Evolutionary conservation across 2,113 vertebrate genomes (phyloP).

Genomic region (Bolborhynchus lineola): DNA sequence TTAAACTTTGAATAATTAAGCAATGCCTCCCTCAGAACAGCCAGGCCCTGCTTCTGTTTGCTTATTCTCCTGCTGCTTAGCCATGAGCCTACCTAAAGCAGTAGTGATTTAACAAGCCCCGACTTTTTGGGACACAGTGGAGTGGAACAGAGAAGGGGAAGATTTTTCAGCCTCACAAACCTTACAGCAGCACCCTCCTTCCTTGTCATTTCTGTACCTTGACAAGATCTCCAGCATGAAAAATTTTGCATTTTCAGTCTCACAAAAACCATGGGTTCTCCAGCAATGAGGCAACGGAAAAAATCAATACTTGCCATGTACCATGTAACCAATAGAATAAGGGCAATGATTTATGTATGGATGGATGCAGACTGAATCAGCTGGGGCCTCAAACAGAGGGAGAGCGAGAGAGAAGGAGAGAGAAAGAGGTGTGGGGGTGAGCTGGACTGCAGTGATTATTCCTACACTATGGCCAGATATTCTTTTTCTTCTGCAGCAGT

Average conservation of each 20-base stretch:
- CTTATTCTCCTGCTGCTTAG: slow-evolving; percentile 12
- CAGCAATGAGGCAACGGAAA: slow-evolving; percentile 85
- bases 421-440: slow-evolving; percentile 67
- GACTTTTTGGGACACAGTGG: slow-evolving; percentile 18
- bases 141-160: neutral
- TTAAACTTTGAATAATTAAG: slow-evolving; percentile 53
- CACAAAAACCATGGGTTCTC: slow-evolving; percentile 87
- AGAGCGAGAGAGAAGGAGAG: slow-evolving; percentile 72
- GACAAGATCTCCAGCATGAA: slow-evolving; percentile 55
- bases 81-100: slow-evolving; percentile 13
- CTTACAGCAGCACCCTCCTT: slow-evolving; percentile 1
- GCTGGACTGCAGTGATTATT: slow-evolving; percentile 79
- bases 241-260: slow-evolving; percentile 72
- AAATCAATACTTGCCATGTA: slow-evolving; percentile 99
- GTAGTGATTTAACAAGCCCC: slow-evolving; percentile 19
- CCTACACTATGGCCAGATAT: slow-evolving; percentile 71
- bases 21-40: neutral
- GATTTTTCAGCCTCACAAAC: slow-evolving; percentile 11
- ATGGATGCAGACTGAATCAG: slow-evolving; percentile 90
- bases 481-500: slow-evolving; percentile 71
- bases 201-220: slow-evolving; percentile 53
- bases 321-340: slow-evolving; percentile 96
- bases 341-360: slow-evolving; percentile 98
- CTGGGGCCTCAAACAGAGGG: slow-evolving; percentile 82
- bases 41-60: neutral